Base-by-base conservation (phyloP, 2,888 invertebrate species). In the Cataglyphis altisquamis region DNA sequence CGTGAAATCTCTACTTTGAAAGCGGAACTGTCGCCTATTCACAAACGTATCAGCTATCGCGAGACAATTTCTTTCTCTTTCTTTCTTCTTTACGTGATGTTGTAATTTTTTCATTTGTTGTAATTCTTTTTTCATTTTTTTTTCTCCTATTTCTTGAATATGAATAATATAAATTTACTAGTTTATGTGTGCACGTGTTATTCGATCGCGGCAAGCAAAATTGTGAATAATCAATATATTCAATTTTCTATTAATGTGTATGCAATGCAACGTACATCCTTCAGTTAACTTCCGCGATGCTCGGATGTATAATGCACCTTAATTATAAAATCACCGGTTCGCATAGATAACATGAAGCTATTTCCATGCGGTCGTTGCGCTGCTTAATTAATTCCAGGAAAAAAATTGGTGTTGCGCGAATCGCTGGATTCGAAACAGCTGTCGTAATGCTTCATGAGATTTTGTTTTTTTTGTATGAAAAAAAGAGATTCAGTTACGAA, bases 1-100 rank as follows among this genome's bases (percentile, higher is more conserved):
- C 90, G 81, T 89, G 82, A 87, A 91, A 90, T 85, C 82, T 67
- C 83, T 68, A 85, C 85, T 87, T 82, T 60, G 72, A 60, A 18
- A 87, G n/a, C 77, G 68, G 57, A 77, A 85, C 74, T 83, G 68
- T 66, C 73, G 68, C 48, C 57, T 63, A 63, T 57, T 67, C 60
- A 55, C 63, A 52, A 25, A 67, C 18, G 41, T 64, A 73, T 78
- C 45, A 45, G 10, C 45, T 70, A 15, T 80, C 52, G 48, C 52
- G 25, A 41, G 8, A 25, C 1, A 8, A 6, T 39, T 64, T 32
- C 32, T 32, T 6, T 36, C 45, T 3, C 45, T 41, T 41, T 45
- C 45, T n/a, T 3, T 52, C 52, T n/a, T 0, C 9, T n/a, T 52
- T 12, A 41, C 55, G 29, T 60, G 29, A 29, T 29, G 70, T 60